Percentiles rank a stretch among this genome's conserved stretches.
These are phyloP conservation scores for Pomatorhinus ruficollis DNA, from an alignment of 2,113 vertebrate species.

Conservation along the genomic window DNA sequence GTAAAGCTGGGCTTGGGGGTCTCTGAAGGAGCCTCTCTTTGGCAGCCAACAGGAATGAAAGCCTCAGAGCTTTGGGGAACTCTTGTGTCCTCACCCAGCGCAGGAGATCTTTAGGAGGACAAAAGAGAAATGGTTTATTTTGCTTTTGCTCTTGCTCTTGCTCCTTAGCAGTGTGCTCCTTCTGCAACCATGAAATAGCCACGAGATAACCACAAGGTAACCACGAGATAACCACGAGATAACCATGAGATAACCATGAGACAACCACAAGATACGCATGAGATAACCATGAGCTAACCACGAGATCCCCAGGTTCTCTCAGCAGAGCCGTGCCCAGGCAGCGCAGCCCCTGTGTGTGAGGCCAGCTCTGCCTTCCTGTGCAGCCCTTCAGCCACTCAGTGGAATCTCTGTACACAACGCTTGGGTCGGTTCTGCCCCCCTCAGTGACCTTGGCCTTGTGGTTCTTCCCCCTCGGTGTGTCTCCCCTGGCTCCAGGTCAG, in stretches of 20 bases:
- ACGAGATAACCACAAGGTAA: too few species aligned
- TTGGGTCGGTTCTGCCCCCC: too few species aligned
- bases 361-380: background rate
- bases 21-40: background rate
- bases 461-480: too few species aligned
- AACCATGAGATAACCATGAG: too few species aligned
- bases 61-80: background rate
- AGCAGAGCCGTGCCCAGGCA: background rate
- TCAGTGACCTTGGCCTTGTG: too few species aligned
- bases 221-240: background rate
- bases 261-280: background rate
- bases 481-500: too few species aligned
- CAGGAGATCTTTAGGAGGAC: background rate
- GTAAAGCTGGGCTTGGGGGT: background rate
- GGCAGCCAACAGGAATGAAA: background rate
- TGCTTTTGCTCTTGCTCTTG: background rate
- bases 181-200: background rate
- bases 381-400: too few species aligned
- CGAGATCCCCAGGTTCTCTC: background rate
- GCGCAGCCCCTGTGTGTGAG: background rate
- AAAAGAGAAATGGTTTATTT: background rate
- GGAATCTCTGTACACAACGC: too few species aligned
- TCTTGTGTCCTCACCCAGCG: background rate
- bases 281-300: background rate
- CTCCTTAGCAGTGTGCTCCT: background rate